These are phyloP conservation scores for Gonatopus flavifemur DNA, from an alignment of 1,140 invertebrate genomes.

Conservation along the genomic window DNA sequence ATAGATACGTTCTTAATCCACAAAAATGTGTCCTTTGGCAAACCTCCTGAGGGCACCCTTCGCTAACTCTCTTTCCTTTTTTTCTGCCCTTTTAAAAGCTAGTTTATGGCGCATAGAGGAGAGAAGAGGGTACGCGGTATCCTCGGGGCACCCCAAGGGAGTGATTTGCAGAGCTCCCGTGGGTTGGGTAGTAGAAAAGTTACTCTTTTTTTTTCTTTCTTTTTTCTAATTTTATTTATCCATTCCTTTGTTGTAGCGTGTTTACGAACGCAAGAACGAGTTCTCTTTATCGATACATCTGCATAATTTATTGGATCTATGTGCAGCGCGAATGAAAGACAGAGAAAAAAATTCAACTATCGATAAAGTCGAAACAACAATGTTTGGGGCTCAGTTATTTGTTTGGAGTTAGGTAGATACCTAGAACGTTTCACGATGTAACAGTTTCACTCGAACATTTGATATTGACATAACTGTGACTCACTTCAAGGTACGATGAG, in stretches of 20 bases:
- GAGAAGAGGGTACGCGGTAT: background rate
- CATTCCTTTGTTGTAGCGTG: constrained; percentile 11
- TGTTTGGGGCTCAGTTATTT: no score
- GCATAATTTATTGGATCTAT: constrained; percentile 18
- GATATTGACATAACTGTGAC: no score
- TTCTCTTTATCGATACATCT: constrained; percentile 6
- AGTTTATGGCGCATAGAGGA: constrained; percentile 25
- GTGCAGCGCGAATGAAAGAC: no score
- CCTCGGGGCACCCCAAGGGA: constrained; percentile 14
- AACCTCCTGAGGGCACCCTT: background rate
- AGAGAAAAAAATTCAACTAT: no score
- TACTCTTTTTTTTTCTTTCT: constrained; percentile 23
- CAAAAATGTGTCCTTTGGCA: constrained; percentile 29
- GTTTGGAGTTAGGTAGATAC: no score
- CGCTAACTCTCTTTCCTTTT: background rate
- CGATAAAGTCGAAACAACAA: no score
- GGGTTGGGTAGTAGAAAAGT: constrained; percentile 1
- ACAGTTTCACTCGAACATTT: no score
- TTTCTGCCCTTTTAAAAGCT: constrained; percentile 34
- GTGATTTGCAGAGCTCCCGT: background rate
- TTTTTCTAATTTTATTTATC: no score
- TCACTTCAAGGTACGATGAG: no score
- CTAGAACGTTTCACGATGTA: no score
- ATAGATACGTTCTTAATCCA: constrained; percentile 27
- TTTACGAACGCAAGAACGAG: constrained; percentile 13